Base-by-base conservation (phyloP, 2,113 vertebrate genomes). In the Tenrec ecaudatus region DNA sequence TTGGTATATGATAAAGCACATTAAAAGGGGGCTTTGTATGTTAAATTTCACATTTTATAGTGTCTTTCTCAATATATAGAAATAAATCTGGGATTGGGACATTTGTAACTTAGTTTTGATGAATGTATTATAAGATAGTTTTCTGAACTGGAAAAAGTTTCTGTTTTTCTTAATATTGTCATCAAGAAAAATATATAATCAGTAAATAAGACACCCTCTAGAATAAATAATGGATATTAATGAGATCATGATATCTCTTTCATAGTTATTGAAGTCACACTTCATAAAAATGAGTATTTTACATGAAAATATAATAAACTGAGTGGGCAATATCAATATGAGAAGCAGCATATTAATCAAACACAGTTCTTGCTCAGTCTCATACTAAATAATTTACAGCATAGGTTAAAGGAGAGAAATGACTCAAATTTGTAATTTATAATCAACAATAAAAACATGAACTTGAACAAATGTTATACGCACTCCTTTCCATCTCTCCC, bases 271-370 rank as follows among this genome's bases (percentile, higher is more conserved):
- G 27, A 93, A 94, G 77, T 79, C 43, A 93, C 11, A 92, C 83
- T 95, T 96, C 92, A 15, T n/a, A 86, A 75, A 82, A 92, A 88
- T 36, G 58, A 94, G 88, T 82, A 92, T 95, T 92, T 93, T 86
- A 93, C 77, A 78, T 83, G 77, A 86, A 96, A 60, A 57, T 84
- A 82, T 57, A 91, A 94, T 97, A 86, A 94, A 78, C 33, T 66
- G 20, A 93, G 73, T 92, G 57, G 60, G 93, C 36, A 86, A 86
- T 84, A 91, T 84, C 68, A 90, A 43, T 80, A 68, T 91, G 53
- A 60, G n/a, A 78, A 94, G 84, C 22, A 93, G 66, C 60, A 88
- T 88, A 90, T 89, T 93, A 93, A 88, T 88, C 77, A 96, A 23
- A 81, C 10, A 60, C 68, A 86, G 80, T 83, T 93, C 83, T 77